These are phyloP conservation scores for Nemopilema nomurai DNA, from an alignment of 30 jellyfish, hydroid and myxozoan genomes.

Conservation along the genomic window DNA sequence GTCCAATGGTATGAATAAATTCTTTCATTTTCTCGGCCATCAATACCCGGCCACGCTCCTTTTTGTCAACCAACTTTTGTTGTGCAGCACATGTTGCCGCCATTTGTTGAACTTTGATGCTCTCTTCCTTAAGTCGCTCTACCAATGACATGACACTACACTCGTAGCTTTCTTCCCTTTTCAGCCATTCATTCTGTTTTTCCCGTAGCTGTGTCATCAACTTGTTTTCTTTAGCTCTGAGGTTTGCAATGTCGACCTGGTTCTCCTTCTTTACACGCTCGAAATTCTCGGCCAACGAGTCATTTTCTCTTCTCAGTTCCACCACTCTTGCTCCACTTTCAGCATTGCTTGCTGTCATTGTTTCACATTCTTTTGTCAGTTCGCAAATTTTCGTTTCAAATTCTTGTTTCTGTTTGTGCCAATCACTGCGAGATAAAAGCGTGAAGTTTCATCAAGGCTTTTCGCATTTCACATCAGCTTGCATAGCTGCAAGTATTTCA, in stretches of 20 bases:
- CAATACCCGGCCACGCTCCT: not conserved
- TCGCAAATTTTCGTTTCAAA: constrained; percentile 14
- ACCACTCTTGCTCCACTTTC: not conserved
- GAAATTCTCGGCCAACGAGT: not conserved
- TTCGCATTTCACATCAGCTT: constrained; percentile 7
- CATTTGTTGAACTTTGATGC: constrained; percentile 22
- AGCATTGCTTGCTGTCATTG: not conserved
- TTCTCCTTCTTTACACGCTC: constrained; percentile 6
- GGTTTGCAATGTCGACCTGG: constrained; percentile 36
- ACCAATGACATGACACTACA: constrained; percentile 52
- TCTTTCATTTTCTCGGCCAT: constrained; percentile 15
- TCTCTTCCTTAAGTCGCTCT: constrained; percentile 45
- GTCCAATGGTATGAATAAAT: not conserved
- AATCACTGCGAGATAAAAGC: not conserved
- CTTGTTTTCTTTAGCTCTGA: constrained; percentile 60
- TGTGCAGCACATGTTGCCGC: constrained; percentile 23
- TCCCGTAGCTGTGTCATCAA: constrained; percentile 19
- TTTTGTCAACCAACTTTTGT: not conserved
- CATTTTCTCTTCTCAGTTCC: constrained; percentile 5
- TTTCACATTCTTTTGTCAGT: not conserved
- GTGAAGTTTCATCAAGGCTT: constrained; percentile 5
- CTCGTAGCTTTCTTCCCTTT: constrained; percentile 58
- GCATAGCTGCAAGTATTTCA: not conserved
- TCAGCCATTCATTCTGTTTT: constrained; percentile 49
- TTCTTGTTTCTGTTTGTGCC: constrained; percentile 14